phyloP scores from a whole-genome alignment of 2,888 invertebrate genomes.

The Apamea anceps region DNA sequence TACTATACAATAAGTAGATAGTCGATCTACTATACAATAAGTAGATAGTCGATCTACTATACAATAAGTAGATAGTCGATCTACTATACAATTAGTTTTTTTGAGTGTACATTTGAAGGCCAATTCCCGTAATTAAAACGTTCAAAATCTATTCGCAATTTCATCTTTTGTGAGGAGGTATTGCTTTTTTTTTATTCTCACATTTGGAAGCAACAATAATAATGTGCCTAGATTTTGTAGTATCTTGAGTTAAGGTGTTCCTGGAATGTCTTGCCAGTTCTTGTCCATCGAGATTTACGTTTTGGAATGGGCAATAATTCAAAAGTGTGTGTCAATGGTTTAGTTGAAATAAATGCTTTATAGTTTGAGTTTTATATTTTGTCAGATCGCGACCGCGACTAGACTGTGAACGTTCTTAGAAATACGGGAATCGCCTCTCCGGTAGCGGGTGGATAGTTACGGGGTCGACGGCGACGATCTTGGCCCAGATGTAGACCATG shows the following conservation, averaged over 20 bases:
- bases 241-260: background rate
- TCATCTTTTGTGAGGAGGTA: background rate
- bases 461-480: slow-evolving; percentile 98
- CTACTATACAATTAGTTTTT: background rate
- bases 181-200: background rate
- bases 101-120: background rate
- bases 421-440: background rate
- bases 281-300: background rate
- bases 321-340: background rate
- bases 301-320: background rate
- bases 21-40: background rate
- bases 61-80: background rate
- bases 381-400: too few species aligned
- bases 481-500: slow-evolving; percentile 99
- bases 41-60: background rate
- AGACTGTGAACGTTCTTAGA: background rate
- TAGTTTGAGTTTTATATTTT: background rate
- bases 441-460: slow-evolving; percentile 72
- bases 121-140: background rate
- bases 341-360: background rate
- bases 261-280: background rate
- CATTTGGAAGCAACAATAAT: background rate
- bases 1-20: background rate
- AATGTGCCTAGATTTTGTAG: background rate
- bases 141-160: background rate